phyloP scores from a whole-genome alignment of 2,113 vertebrate genomes.

The Mormoops blainvillei region DNA sequence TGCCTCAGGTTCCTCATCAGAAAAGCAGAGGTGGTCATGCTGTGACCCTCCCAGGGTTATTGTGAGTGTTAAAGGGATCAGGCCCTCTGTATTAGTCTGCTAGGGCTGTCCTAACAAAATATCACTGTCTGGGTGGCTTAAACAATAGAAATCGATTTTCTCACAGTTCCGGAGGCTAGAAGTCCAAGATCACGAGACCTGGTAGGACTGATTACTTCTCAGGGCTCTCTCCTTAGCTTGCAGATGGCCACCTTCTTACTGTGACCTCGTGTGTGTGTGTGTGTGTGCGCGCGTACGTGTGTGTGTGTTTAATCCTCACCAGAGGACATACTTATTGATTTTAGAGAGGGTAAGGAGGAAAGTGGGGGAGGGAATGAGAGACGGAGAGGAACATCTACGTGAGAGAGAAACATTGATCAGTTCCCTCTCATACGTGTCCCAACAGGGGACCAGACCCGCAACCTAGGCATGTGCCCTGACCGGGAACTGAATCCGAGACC shows the following conservation, averaged over 20 bases:
- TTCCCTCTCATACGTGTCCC: no score
- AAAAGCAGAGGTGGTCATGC: background rate
- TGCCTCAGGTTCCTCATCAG: background rate
- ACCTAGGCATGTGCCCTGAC: no score
- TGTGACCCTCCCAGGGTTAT: background rate
- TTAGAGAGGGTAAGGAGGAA: no score
- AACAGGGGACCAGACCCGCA: no score
- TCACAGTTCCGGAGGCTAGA: background rate
- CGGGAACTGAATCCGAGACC: no score
- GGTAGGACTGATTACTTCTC: background rate
- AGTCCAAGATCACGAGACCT: background rate
- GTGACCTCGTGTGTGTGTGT: background rate
- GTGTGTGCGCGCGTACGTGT: no score
- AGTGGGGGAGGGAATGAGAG: no score
- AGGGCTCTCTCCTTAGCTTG: background rate
- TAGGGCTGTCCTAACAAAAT: accelerated
- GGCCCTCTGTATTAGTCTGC: background rate
- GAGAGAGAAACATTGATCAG: no score
- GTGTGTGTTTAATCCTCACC: no score
- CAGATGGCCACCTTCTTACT: background rate
- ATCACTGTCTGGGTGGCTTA: background rate
- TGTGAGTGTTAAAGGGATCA: background rate
- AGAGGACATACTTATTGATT: no score
- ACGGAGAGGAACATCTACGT: no score
- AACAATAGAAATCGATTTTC: background rate